phyloP scores from a whole-genome alignment of 2,888 invertebrate genomes.

The Drosophila subsilvestris region DNA sequence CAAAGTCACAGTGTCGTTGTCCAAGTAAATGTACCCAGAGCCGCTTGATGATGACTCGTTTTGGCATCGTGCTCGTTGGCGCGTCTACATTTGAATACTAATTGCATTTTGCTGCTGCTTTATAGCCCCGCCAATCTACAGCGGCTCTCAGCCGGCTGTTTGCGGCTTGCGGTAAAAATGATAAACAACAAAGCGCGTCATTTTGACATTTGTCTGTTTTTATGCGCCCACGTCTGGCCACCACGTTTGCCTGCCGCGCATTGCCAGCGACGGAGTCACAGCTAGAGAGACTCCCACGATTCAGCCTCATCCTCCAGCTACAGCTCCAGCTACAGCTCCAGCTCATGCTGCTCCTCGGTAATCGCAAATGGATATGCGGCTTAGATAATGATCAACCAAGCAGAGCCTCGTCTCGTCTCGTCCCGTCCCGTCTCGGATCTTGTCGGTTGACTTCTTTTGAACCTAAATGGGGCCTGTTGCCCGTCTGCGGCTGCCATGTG shows the following conservation, averaged over 20 bases:
- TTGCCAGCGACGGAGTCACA: neutral
- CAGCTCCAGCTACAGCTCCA: constrained; percentile 11
- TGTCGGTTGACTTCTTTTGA: constrained; percentile 77
- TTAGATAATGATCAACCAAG: constrained; percentile 67
- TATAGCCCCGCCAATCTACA: constrained; percentile 25
- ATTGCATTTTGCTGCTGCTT: constrained; percentile 66
- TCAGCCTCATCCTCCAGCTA: neutral
- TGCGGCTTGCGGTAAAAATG: constrained; percentile 74
- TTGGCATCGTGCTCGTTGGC: constrained; percentile 71
- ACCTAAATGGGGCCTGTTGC: constrained; percentile 72
- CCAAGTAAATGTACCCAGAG: constrained; percentile 6
- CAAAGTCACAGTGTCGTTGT: neutral
- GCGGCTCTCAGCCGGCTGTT: neutral
- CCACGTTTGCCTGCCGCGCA: constrained; percentile 58
- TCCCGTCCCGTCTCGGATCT: constrained; percentile 13
- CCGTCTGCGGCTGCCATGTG: constrained; percentile 17
- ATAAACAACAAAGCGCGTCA: constrained; percentile 80
- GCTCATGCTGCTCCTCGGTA: constrained; percentile 30
- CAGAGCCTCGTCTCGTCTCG: constrained; percentile 3
- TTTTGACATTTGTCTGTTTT: constrained; percentile 78
- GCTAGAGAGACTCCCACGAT: constrained; percentile 67
- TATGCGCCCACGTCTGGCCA: constrained; percentile 74
- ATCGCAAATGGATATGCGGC: constrained; percentile 71
- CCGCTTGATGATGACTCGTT: constrained; percentile 76
- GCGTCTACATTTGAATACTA: constrained; percentile 78